Evolutionary conservation across 1,140 invertebrate genomes (phyloP).

Genomic region (Orchesella cincta): DNA sequence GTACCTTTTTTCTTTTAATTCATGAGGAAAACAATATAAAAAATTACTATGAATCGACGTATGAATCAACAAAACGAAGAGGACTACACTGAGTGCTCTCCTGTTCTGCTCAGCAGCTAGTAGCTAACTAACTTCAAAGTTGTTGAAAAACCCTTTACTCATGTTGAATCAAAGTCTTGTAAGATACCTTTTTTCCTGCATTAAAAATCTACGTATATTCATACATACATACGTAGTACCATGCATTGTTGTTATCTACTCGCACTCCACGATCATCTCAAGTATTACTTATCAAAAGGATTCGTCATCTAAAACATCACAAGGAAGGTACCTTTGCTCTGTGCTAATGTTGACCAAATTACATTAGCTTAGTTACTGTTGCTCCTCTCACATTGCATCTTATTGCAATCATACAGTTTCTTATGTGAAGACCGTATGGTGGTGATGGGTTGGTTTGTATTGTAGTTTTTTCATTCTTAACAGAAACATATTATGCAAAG

Average conservation of each 20-base stretch:
- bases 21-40: conserved; percentile 3
- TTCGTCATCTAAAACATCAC: background rate
- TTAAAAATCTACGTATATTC: background rate
- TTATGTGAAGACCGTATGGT: background rate
- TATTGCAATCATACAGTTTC: background rate
- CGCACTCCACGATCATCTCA: background rate
- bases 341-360: background rate
- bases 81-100: conserved; percentile 27
- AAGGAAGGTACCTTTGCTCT: conserved; percentile 20
- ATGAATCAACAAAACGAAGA: conserved; percentile 26
- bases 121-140: conserved; percentile 10
- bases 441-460: too few relatives aligned
- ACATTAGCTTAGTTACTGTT: background rate
- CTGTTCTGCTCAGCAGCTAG: conserved; percentile 26
- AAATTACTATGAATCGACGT: background rate
- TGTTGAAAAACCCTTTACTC: conserved; percentile 9
- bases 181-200: background rate
- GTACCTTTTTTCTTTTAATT: background rate
- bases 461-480: too few relatives aligned
- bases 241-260: background rate
- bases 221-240: too few relatives aligned
- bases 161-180: background rate
- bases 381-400: background rate
- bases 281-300: conserved; percentile 13
- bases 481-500: too few relatives aligned